Conservation (phyloP, 2,888 invertebrate genomes). For the Nemurella pictetii region DNA sequence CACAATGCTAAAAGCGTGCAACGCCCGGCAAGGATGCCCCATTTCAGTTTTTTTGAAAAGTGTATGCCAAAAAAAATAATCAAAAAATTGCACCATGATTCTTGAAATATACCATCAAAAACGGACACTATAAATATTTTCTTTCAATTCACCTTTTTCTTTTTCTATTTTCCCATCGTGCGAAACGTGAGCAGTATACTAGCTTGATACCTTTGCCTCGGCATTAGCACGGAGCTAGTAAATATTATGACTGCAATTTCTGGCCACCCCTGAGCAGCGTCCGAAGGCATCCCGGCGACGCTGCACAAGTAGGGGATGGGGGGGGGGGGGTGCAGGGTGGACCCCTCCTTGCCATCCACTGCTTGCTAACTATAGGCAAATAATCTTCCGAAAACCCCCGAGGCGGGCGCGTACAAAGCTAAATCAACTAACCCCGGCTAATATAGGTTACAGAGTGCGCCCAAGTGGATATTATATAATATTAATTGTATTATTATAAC, state of each 20-base stretch:
- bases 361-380: background rate
- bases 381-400: background rate
- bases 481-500: background rate
- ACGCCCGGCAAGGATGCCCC: background rate
- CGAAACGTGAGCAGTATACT: too few species aligned
- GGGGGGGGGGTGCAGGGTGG: background rate
- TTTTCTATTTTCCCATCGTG: too few species aligned
- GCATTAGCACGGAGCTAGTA: background rate
- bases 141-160: too few species aligned
- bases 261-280: background rate
- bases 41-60: too few species aligned
- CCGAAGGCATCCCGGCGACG: background rate
- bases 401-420: background rate
- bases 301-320: background rate
- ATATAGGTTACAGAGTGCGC: background rate
- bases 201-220: too few species aligned
- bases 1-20: background rate
- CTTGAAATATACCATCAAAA: too few species aligned
- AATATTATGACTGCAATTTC: background rate
- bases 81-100: too few species aligned
- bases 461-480: background rate
- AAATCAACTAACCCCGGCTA: background rate
- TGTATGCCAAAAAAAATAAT: too few species aligned
- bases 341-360: background rate
- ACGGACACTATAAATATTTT: too few species aligned